These are phyloP conservation scores for Notothenia rossii DNA, from an alignment of 2,113 vertebrate genomes.

Conservation along the genomic window DNA sequence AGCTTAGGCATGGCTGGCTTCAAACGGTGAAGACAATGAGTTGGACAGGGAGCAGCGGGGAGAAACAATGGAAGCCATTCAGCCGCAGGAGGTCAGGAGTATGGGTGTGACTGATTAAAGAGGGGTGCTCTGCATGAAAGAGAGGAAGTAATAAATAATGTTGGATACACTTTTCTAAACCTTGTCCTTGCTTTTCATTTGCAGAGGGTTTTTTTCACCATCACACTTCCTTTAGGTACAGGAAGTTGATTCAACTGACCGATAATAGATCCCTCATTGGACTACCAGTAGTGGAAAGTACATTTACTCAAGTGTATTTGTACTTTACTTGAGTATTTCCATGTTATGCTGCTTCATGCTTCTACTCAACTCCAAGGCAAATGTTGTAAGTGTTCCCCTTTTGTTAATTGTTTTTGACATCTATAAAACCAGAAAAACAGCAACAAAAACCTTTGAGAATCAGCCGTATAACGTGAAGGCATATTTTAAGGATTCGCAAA, in stretches of 20 bases:
- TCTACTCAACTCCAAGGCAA: no score
- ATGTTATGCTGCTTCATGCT: no score
- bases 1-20: conserved; percentile 74
- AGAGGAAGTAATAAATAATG: conserved; percentile 84
- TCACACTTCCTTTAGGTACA: conserved; percentile 12
- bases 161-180: conserved; percentile 61
- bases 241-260: conserved; percentile 41
- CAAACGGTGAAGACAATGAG: conserved; percentile 74
- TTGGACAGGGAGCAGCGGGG: conserved; percentile 53
- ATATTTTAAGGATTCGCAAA: no score
- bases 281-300: no score
- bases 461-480: no score
- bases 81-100: conserved; percentile 73
- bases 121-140: conserved; percentile 71
- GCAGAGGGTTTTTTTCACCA: conserved; percentile 12
- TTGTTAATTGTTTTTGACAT: no score
- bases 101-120: conserved; percentile 83
- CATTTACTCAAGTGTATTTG: no score
- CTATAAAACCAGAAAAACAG: no score
- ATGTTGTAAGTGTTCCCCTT: no score
- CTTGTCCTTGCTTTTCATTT: no score
- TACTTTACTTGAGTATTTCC: no score
- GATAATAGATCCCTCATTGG: conserved; percentile 23
- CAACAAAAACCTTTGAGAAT: no score
- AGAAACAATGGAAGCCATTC: conserved; percentile 77